A percentile compares a stretch with the other conserved stretches of the same genome.
Evolutionary conservation across 2,888 invertebrate genomes (phyloP).

Genomic region (Magallana nippona): DNA sequence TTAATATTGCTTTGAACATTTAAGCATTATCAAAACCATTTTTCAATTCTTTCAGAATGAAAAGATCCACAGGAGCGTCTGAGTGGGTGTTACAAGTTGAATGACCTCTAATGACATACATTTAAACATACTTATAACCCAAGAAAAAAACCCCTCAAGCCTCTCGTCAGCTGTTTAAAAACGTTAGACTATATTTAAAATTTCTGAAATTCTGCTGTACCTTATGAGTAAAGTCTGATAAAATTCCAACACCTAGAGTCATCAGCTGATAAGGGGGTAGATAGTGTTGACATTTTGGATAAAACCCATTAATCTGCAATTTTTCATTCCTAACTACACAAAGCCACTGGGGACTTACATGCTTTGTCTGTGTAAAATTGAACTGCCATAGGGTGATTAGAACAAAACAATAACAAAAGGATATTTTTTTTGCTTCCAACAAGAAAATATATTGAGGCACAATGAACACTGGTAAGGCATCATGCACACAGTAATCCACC

Average conservation of each 20-base stretch:
- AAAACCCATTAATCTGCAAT: background rate
- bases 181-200: background rate
- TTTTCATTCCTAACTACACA: background rate
- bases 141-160: too few relatives aligned
- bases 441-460: too few relatives aligned
- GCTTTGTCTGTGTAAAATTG: too few relatives aligned
- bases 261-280: background rate
- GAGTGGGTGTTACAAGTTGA: background rate
- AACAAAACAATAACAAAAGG: too few relatives aligned
- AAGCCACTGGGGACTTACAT: background rate
- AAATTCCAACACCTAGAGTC: background rate
- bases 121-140: background rate
- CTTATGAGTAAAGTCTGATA: conserved; percentile 10
- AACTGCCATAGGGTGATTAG: too few relatives aligned
- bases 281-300: background rate
- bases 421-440: too few relatives aligned
- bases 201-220: background rate
- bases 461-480: too few relatives aligned
- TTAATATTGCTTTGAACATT: too few relatives aligned
- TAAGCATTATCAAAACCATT: too few relatives aligned
- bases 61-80: background rate
- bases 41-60: too few relatives aligned
- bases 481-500: too few relatives aligned
- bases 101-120: conserved; percentile 1
- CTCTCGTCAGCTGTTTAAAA: too few relatives aligned